Percentiles rank a stretch among this genome's conserved stretches.
phyloP scores from a whole-genome alignment of 2,113 vertebrate genomes.

The Acanthochromis polyacanthus region DNA sequence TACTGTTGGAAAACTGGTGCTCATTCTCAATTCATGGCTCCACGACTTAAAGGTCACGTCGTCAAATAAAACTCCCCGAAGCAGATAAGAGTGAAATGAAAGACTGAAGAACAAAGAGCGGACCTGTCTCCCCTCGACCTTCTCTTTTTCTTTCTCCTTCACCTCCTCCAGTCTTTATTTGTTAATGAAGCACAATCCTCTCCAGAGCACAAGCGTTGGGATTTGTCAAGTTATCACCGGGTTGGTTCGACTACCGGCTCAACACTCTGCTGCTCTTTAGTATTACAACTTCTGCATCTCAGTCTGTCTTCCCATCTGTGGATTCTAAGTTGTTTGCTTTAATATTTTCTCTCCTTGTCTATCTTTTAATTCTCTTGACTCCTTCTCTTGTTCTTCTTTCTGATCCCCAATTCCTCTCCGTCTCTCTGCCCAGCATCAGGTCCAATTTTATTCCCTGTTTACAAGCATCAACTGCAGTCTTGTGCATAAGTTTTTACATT shows the following conservation, averaged over 20 bases:
- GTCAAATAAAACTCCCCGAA: slow-evolving; percentile 52
- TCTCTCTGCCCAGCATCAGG: slow-evolving; percentile 35
- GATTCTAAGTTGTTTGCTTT: not conserved
- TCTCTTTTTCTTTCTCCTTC: slow-evolving; percentile 36
- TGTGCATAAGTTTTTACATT: not conserved
- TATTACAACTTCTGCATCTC: slow-evolving; percentile 19
- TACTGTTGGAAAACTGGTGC: slow-evolving; percentile 26
- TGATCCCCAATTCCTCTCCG: not conserved
- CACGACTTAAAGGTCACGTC: slow-evolving; percentile 61
- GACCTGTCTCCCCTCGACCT: slow-evolving; percentile 11
- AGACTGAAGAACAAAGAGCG: slow-evolving; percentile 62
- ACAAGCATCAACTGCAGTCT: slow-evolving; percentile 7
- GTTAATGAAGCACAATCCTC: slow-evolving; percentile 76
- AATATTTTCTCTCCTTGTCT: not conserved
- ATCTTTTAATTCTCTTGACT: slow-evolving; percentile 4
- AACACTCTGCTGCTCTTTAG: slow-evolving; percentile 44
- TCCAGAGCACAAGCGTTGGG: slow-evolving; percentile 52
- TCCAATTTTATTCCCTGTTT: slow-evolving; percentile 43
- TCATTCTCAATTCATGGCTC: slow-evolving; percentile 51
- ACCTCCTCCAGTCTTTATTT: slow-evolving; percentile 66
- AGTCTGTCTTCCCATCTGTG: slow-evolving; percentile 29
- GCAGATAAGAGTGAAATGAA: slow-evolving; percentile 58
- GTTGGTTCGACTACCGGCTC: slow-evolving; percentile 36
- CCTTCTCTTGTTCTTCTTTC: not conserved
- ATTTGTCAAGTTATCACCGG: slow-evolving; percentile 61